Base-by-base conservation (phyloP, 30 jellyfish, hydroid and myxozoan genomes). In the Hydractinia echinata region DNA sequence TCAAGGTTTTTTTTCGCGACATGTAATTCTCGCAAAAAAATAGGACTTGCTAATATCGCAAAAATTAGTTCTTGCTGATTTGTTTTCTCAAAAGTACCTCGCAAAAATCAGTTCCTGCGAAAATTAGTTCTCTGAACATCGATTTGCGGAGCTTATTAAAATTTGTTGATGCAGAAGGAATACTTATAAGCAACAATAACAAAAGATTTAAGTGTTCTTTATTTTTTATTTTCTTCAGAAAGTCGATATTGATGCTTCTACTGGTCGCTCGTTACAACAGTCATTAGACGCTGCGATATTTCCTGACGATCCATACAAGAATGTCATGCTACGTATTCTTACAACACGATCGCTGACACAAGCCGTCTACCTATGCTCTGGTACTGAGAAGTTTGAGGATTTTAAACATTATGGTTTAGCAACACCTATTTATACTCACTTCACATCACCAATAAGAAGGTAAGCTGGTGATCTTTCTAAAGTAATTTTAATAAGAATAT, bases 401-500 rank as follows among this genome's bases (percentile, higher is more conserved):
- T 94, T 66, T 61, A 82, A 56, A 61, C 99, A 94, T 77, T 94
- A 81, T 78, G 99, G 99, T 14, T 81, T 94, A 54, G 99, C 99
- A 10, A 82, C 96, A 21, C 99, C 99, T 0, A 94, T 94, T 44
- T 94, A 94, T 80, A 94, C 99, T 8, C 99, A 94, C 83, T 94
- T 94, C 86, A 94, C 99, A 15, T 94, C 99, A 18, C 99, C 99
- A 4, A 94, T 94, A 61, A 73, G 99, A 66, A 87, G 98, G 98
- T 86, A 51, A 53, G 83, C 51, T 1, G 19, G 56, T 13, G 21
- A 0, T 16, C 39, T 5, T 8, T 55, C 83, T 1, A n/a, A n/a
- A n/a, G n/a, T n/a, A n/a, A n/a, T n/a, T 79, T 39, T 79, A 64
- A 44, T 15, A 13, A 19, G 44, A 44, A 44, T 20, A 30, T 84